Evolutionary conservation across 1,140 invertebrate species (phyloP).

Genomic region (Portunus trituberculatus): DNA sequence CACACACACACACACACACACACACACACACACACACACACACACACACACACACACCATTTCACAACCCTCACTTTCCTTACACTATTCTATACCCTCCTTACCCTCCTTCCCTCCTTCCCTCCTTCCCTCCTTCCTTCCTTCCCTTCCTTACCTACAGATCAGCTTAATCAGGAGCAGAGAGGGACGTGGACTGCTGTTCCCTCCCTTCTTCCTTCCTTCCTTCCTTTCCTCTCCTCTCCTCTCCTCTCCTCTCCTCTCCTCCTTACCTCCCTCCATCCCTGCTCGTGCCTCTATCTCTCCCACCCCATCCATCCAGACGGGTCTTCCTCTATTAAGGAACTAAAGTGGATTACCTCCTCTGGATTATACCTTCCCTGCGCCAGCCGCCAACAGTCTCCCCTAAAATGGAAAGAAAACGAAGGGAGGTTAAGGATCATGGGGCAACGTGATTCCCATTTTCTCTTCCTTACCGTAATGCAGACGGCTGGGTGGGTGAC

Average conservation of each 20-base stretch:
- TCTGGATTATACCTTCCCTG: not conserved
- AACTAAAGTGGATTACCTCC: not conserved
- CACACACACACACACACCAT: slow-evolving; percentile 20
- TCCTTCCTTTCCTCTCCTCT: not conserved
- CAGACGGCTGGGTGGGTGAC: not conserved
- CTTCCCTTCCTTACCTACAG: not conserved
- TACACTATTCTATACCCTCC: not conserved
- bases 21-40: slow-evolving; percentile 17
- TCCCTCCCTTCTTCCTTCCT: not conserved
- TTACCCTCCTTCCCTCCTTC: too few species aligned
- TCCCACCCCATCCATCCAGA: not conserved
- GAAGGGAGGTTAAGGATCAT: not conserved
- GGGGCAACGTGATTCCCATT: not conserved
- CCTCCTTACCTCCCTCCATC: not conserved
- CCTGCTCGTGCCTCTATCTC: not conserved
- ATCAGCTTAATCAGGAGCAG: slow-evolving; percentile 14
- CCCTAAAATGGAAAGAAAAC: not conserved
- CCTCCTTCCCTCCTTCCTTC: not conserved
- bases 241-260: not conserved
- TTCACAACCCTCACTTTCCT: not conserved
- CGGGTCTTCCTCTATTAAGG: not conserved
- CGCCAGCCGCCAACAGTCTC: not conserved
- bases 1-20: not conserved
- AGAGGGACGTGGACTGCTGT: not conserved
- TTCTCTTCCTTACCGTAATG: not conserved